Percentiles rank a stretch among this genome's conserved stretches.
These are phyloP conservation scores for Dicycla oo DNA, from an alignment of 2,888 invertebrate genomes.

Conservation along the genomic window DNA sequence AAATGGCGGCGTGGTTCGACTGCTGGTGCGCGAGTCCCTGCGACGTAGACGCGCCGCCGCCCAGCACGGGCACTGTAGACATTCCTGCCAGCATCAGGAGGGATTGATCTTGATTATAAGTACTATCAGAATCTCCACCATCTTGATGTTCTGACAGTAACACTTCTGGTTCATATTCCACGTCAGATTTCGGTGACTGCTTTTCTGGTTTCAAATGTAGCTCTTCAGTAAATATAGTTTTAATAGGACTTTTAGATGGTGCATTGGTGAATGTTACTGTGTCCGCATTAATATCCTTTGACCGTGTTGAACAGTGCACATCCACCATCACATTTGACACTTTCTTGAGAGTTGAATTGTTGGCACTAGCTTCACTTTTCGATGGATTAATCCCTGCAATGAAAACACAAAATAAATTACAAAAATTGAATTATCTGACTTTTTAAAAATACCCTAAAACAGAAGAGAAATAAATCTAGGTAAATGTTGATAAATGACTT, in stretches of 20 bases:
- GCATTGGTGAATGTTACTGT: constrained; percentile 74
- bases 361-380: constrained; percentile 82
- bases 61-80: constrained; percentile 79
- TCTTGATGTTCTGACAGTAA: constrained; percentile 87
- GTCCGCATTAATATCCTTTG: constrained; percentile 81
- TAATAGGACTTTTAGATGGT: constrained; percentile 81
- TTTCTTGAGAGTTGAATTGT: constrained; percentile 80
- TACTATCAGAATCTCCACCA: constrained; percentile 79
- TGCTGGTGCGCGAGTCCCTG: constrained; percentile 83
- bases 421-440: not conserved
- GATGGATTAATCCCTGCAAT: constrained; percentile 87
- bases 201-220: constrained; percentile 84
- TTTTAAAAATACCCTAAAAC: not conserved
- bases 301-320: constrained; percentile 72
- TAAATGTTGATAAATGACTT: not conserved
- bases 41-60: constrained; percentile 83
- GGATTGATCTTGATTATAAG: constrained; percentile 82
- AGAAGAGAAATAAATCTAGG: not conserved
- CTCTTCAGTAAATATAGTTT: constrained; percentile 77
- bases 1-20: constrained; percentile 89
- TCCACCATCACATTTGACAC: constrained; percentile 76
- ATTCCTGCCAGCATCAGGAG: constrained; percentile 83
- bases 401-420: not conserved
- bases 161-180: constrained; percentile 88
- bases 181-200: constrained; percentile 86